A percentile compares a stretch with the other conserved stretches of the same genome.
phyloP scores from a whole-genome alignment of 2,113 vertebrate genomes.

The Harpagus bidentatus region DNA sequence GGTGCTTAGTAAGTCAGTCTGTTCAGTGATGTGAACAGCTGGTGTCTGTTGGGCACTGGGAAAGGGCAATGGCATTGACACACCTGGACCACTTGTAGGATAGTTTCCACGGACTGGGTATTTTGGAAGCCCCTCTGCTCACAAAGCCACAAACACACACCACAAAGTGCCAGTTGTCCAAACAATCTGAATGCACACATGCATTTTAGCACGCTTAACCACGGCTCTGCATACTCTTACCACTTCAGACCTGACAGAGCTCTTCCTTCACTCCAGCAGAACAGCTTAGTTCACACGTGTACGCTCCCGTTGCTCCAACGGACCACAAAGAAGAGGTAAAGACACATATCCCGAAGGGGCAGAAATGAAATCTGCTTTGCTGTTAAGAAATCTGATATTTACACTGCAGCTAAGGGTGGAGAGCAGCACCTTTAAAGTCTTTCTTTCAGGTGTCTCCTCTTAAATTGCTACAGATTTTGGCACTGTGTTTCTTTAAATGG shows the following conservation, averaged over 20 bases:
- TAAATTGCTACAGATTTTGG: background rate
- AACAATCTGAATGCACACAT: fast-evolving
- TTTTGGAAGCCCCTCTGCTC: background rate
- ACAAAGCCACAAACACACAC: background rate
- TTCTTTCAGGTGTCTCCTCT: constrained; percentile 3
- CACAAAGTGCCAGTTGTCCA: background rate
- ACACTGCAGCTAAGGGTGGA: background rate
- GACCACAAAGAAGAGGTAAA: background rate
- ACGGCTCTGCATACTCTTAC: background rate
- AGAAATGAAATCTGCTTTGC: background rate
- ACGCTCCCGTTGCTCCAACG: background rate
- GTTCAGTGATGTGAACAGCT: background rate
- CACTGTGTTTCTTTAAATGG: background rate
- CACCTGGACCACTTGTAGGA: background rate
- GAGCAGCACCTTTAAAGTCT: background rate
- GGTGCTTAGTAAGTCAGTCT: background rate
- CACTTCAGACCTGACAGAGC: background rate
- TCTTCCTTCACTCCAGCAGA: background rate
- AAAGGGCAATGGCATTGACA: background rate
- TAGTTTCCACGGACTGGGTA: fast-evolving
- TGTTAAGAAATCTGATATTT: background rate
- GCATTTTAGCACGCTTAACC: background rate
- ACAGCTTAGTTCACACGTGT: background rate
- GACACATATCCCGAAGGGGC: background rate
- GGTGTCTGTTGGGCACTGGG: background rate